A percentile compares a stretch with the other conserved stretches of the same genome.
Evolutionary conservation across 2,113 vertebrate genomes (phyloP).

Genomic region (Panurus biarmicus): DNA sequence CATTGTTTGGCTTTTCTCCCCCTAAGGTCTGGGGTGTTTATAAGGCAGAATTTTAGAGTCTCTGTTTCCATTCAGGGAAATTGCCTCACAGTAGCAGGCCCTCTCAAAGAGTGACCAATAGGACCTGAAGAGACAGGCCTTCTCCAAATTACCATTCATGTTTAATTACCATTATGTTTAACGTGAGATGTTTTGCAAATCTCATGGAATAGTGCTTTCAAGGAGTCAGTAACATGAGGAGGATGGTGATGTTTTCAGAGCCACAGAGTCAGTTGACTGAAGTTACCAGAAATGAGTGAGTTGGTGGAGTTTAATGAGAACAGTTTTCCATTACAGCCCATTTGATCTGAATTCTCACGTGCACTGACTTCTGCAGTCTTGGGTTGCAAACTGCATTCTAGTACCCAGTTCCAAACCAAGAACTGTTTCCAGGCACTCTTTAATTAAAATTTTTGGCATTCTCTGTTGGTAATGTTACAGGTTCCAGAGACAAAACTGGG

Average conservation of each 20-base stretch:
- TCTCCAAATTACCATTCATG: not conserved
- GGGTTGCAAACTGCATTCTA: not conserved
- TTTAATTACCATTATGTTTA: not conserved
- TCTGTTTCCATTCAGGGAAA: not conserved
- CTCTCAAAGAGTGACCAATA: not conserved
- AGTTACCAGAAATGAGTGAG: not conserved
- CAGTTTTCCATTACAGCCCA: not conserved
- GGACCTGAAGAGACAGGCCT: not conserved
- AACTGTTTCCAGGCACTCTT: not conserved
- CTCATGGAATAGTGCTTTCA: not conserved
- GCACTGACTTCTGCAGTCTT: not conserved
- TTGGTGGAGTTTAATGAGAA: not conserved
- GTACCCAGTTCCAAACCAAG: not conserved
- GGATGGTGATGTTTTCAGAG: not conserved
- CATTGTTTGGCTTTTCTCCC: not conserved
- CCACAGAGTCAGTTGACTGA: not conserved
- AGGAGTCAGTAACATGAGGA: not conserved
- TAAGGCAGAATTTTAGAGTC: not conserved
- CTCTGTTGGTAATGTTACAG: not conserved
- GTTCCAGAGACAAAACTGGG: not conserved
- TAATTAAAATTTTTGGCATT: not conserved
- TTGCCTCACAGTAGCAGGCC: not conserved
- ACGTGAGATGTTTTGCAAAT: not conserved
- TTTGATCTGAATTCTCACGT: not conserved
- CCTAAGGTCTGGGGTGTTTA: not conserved